phyloP scores from a whole-genome alignment of 2,113 vertebrate genomes.

The Ondatra zibethicus region DNA sequence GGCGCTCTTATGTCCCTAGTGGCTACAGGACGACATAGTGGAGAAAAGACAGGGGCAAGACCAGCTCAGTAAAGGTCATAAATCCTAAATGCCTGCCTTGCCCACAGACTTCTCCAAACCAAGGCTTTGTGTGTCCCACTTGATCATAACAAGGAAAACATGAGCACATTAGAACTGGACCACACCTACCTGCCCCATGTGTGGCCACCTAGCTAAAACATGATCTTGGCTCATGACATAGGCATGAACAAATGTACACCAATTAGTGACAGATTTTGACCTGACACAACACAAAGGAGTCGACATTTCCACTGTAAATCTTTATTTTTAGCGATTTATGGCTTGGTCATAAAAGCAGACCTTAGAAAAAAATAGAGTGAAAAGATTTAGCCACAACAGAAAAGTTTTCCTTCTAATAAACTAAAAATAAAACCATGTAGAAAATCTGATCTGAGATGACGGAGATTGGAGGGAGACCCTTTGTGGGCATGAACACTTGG shows the following conservation, averaged over 20 bases:
- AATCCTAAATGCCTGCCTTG: conserved; percentile 31
- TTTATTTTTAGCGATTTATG: conserved; percentile 68
- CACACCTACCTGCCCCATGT: conserved; percentile 14
- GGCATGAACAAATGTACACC: conserved; percentile 43
- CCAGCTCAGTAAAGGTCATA: background rate
- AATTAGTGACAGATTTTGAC: conserved; percentile 46
- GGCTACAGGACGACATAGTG: conserved; percentile 15
- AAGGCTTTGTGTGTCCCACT: background rate
- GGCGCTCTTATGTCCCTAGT: conserved; percentile 62
- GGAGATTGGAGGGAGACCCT: background rate
- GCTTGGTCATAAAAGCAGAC: conserved; percentile 55
- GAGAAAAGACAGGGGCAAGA: background rate
- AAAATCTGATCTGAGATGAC: conserved; percentile 49
- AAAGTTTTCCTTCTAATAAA: conserved; percentile 68
- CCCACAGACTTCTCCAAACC: conserved; percentile 50
- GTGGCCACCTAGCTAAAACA: conserved; percentile 55
- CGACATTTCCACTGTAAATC: conserved; percentile 66
- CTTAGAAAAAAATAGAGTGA: conserved; percentile 57
- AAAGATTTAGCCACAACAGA: conserved; percentile 61
- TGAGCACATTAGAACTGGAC: conserved; percentile 31
- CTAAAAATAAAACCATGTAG: conserved; percentile 43
- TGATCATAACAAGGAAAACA: conserved; percentile 53
- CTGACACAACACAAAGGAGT: conserved; percentile 58
- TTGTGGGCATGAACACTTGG: background rate
- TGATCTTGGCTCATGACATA: conserved; percentile 58